Base-by-base conservation (phyloP, 2,888 invertebrate genomes). In the Drosophila conformis region DNA sequence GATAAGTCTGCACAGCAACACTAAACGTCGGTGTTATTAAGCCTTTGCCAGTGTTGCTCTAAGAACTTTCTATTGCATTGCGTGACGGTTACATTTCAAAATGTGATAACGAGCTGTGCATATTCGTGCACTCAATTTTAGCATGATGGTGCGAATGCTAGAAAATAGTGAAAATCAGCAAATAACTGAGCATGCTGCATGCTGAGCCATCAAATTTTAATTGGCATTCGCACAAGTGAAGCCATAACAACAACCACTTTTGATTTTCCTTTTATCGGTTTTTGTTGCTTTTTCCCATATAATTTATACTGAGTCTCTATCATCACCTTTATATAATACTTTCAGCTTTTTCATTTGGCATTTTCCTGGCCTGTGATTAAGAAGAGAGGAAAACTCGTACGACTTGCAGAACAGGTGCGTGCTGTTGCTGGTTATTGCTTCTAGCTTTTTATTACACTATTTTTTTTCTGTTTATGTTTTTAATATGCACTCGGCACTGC, bases 401-500 rank as follows among this genome's bases (percentile, higher is more conserved):
- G 68, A 79, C 79, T 65, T 56, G 79, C 70, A 81, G 89, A 86
- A 89, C 89, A 85, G 90, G 85, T 82, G 81, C 82, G 82, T 73
- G 60, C 46, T 40, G 52, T 35, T 29, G 56, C 57, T 35, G 49
- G 21, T 49, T 60, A 66, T 54, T 60, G 69, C 89, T 89, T 85
- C 85, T 85, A 89, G 75, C 66, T 73, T 79, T 84, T 89, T 87
- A 87, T 87, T 82, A 87, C 76, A 70, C 73, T 69, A 46, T 52
- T 63, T 46, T 67, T 69, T 68, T n/a, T 51, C 4, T 15, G 40
- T 13, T 38, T n/a, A 57, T 29, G 38, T n/a, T 74, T 86, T 90
- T 87, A 89, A 90, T 89, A 89, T 90, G 90, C 90, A 89, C 58
- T 78, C 27, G 69, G 71, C 78, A 61, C 52, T 80, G 82, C 89